Base-by-base conservation (phyloP, 2,113 vertebrate species). In the Caloenas nicobarica region DNA sequence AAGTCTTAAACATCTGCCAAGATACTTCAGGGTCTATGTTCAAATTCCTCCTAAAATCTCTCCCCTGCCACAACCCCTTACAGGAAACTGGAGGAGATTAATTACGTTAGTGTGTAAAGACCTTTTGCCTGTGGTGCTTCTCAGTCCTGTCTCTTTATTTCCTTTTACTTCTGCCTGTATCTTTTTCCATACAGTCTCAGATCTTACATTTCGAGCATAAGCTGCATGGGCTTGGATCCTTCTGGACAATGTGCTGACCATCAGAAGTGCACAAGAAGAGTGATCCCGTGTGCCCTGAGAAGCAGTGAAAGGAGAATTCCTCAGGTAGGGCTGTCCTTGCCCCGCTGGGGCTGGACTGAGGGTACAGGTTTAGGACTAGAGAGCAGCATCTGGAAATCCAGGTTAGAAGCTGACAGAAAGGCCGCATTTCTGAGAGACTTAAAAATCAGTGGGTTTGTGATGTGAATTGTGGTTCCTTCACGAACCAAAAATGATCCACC, bases 391-490 rank as follows among this genome's bases (percentile, higher is more conserved):
- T 91, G 61, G 13, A 71, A 68, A 88, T 81, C 11, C 48, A 84
- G 5, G 53, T 70, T 40, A 79, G 72, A 81, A 77, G 66, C 8
- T 91, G 61, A 46, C 26, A 88, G 81, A 92, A 95, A 93, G 57
- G 50, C 78, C 46, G 64, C 34, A 79, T 33, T 76, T 95, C 74
- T 92, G 80, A 94, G 68, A 44, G 19, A 79, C 23, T 40, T 83
- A 71, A 91, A 95, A 93, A 89, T 79, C 68, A 79, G 38, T 79
- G 78, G 84, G 36, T 89, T 89, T 83, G 60, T 92, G 53, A 90
- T 82, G 23, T 81, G 54, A 94, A 81, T 77, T 93, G 57, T 64
- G 85, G 68, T 96, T 94, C 83, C 89, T 71, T 87, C 70, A 90
- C 44, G 60, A 92, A 70, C 87, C 51, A 66, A 85, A 71, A 91